phyloP scores from a whole-genome alignment of 2,888 invertebrate species.

The Lissonota sp. region DNA sequence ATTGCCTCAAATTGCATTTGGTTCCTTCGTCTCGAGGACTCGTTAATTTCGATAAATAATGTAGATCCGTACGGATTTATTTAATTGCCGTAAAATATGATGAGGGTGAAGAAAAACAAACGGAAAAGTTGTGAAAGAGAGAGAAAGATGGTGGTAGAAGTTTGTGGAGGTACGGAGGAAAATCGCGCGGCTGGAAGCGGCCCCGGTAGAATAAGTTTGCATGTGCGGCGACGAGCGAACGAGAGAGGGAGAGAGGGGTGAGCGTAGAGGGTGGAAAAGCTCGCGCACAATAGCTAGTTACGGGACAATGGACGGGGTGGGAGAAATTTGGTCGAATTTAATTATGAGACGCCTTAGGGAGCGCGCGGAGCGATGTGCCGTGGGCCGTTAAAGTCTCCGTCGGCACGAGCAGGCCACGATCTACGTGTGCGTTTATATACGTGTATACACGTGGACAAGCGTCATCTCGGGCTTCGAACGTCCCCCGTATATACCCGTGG shows the following conservation, averaged over 20 bases:
- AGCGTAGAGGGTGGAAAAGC: constrained; percentile 74
- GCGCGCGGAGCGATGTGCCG: constrained; percentile 72
- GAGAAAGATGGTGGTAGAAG: constrained; percentile 6
- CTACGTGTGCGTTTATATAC: constrained; percentile 14
- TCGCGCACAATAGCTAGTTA: constrained; percentile 83
- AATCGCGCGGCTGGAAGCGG: constrained; percentile 38
- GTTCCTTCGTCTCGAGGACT: not conserved
- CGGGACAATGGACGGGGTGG: constrained; percentile 81
- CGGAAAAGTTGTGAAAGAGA: constrained; percentile 4
- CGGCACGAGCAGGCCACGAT: constrained; percentile 46
- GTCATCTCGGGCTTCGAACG: constrained; percentile 40
- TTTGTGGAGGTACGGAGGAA: constrained; percentile 22
- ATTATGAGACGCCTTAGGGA: constrained; percentile 83
- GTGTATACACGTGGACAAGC: constrained; percentile 10
- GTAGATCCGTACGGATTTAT: constrained; percentile 26
- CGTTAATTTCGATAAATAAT: constrained; percentile 28
- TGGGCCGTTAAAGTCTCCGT: constrained; percentile 72
- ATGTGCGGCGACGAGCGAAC: constrained; percentile 55
- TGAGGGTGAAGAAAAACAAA: constrained; percentile 12
- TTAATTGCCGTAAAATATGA: constrained; percentile 32
- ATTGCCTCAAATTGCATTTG: constrained; percentile 20
- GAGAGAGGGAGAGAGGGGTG: constrained; percentile 72
- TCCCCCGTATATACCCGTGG: constrained; percentile 72
- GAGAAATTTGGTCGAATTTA: constrained; percentile 83
- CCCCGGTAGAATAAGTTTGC: constrained; percentile 57